Evolutionary conservation across 2,888 invertebrate species (phyloP).

Genomic region (Lucinisca nassula): DNA sequence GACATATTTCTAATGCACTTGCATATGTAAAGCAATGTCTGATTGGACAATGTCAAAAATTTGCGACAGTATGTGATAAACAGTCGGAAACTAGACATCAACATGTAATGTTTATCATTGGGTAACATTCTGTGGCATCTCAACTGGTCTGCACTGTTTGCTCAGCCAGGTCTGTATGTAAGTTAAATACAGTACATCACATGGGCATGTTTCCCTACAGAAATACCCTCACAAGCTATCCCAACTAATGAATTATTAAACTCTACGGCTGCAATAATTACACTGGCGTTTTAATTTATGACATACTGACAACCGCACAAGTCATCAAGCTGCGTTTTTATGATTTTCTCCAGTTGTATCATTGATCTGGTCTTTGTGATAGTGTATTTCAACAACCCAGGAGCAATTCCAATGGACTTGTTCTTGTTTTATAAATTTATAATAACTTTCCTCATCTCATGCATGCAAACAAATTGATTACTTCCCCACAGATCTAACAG

Average conservation of each 20-base stretch:
- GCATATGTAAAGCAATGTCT: too few species aligned
- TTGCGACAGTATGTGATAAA: too few species aligned
- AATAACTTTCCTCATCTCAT: neutral
- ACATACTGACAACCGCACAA: neutral
- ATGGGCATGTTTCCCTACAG: too few species aligned
- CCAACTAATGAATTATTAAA: constrained; percentile 10
- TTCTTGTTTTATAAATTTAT: constrained; percentile 1
- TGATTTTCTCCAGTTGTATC: neutral
- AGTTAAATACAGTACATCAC: too few species aligned
- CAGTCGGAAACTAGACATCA: too few species aligned
- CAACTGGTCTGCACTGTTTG: too few species aligned
- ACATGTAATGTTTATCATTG: too few species aligned
- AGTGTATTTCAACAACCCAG: neutral
- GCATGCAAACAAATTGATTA: neutral
- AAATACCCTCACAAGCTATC: too few species aligned
- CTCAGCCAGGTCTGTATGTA: too few species aligned
- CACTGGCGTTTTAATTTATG: constrained; percentile 8
- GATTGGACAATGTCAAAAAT: too few species aligned
- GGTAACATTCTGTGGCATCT: too few species aligned
- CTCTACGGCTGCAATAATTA: neutral
- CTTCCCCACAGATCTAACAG: neutral
- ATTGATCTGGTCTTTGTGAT: neutral
- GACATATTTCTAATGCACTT: too few species aligned
- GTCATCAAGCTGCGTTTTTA: constrained; percentile 5
- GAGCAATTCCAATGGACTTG: neutral